Evolutionary conservation across 2,797 vertebrate genomes (phyloP).

Genomic region (Gouania willdenowi): DNA sequence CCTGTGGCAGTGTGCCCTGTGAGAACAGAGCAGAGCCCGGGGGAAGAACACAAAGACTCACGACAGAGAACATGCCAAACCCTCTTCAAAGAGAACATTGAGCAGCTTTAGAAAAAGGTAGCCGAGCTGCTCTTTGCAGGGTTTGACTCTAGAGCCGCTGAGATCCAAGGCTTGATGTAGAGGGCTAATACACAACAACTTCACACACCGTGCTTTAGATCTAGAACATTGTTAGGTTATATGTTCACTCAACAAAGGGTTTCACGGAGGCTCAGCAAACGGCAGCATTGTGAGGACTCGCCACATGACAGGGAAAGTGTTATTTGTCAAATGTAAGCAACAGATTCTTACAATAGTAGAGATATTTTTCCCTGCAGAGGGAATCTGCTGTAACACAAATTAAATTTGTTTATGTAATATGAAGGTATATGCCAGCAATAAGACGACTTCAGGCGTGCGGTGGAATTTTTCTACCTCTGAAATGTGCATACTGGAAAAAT

Average conservation of each 20-base stretch:
- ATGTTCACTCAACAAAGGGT: background rate
- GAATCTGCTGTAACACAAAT: too few relatives aligned
- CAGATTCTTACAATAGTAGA: background rate
- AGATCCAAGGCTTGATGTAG: background rate
- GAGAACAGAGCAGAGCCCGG: conserved; percentile 20
- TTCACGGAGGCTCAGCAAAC: conserved; percentile 7
- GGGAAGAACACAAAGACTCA: conserved; percentile 15
- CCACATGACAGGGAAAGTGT: background rate
- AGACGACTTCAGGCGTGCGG: too few relatives aligned
- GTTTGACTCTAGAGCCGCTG: conserved; percentile 16
- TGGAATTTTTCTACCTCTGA: too few relatives aligned
- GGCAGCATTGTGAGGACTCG: background rate
- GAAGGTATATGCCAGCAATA: too few relatives aligned
- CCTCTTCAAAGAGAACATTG: conserved; percentile 12
- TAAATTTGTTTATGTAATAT: too few relatives aligned
- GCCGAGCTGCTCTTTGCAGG: conserved; percentile 13
- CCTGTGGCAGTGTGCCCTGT: conserved; percentile 32
- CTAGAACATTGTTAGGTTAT: background rate
- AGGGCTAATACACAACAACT: conserved; percentile 4
- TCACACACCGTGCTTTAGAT: conserved; percentile 12
- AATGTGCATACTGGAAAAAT: too few relatives aligned
- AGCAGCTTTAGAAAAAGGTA: conserved; percentile 1
- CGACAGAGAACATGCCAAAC: conserved; percentile 10
- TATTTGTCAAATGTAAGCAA: conserved; percentile 1
- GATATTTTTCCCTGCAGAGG: background rate